Evolutionary conservation across 2,113 vertebrate species (phyloP).

Genomic region (Sinocyclocheilus anophthalmus): DNA sequence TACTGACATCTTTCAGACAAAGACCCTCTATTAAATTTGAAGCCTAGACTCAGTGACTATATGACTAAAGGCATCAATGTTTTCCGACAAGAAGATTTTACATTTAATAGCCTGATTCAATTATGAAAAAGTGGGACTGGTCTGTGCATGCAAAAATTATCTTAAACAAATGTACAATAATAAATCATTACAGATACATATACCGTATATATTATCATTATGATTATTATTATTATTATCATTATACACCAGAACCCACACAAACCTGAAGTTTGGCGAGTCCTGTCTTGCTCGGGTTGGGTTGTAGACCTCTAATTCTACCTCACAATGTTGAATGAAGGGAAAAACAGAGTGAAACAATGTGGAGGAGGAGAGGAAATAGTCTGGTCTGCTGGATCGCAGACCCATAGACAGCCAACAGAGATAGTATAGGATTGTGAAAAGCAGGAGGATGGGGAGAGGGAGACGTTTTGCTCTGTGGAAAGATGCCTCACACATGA

Average conservation of each 20-base stretch:
- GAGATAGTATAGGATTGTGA: conserved; percentile 48
- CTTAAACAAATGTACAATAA: too few relatives aligned
- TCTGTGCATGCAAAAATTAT: too few relatives aligned
- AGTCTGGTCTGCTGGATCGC: conserved; percentile 46
- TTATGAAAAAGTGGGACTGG: too few relatives aligned
- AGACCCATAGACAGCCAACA: conserved; percentile 44
- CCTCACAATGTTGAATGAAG: conserved; percentile 32
- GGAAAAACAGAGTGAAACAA: not conserved
- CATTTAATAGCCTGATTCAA: too few relatives aligned
- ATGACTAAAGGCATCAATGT: too few relatives aligned
- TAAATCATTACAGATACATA: too few relatives aligned
- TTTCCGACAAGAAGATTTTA: too few relatives aligned
- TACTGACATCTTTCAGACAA: too few relatives aligned
- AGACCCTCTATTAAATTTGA: too few relatives aligned
- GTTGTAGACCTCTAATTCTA: not conserved
- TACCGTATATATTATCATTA: too few relatives aligned
- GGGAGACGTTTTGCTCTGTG: conserved; percentile 38
- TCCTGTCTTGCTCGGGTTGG: not conserved
- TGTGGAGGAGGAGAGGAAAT: conserved; percentile 37
- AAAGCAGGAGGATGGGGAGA: conserved; percentile 39
- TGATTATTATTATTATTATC: too few relatives aligned
- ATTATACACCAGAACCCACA: not conserved
- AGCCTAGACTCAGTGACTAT: too few relatives aligned
- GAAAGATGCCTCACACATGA: conserved; percentile 72
- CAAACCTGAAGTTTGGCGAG: not conserved